phyloP scores from a whole-genome alignment of 2,888 invertebrate species.

The Sisyra nigra region DNA sequence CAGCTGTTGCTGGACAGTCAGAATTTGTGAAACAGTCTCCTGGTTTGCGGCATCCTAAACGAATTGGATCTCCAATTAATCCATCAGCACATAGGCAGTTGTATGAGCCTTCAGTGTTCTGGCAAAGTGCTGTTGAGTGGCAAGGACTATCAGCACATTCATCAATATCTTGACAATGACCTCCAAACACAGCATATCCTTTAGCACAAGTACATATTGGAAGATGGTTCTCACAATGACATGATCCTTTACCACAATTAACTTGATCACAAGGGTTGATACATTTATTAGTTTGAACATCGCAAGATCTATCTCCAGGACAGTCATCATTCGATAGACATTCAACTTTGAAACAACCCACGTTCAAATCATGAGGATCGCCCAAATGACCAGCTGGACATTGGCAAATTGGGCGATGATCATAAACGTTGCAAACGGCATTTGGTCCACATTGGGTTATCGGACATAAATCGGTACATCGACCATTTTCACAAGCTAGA shows the following conservation, averaged over 20 bases:
- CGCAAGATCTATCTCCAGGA: constrained; percentile 56
- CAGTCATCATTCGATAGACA: constrained; percentile 67
- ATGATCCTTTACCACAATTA: constrained; percentile 67
- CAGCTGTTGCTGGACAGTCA: constrained; percentile 64
- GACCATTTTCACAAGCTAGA: constrained; percentile 56
- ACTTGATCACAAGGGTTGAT: constrained; percentile 65
- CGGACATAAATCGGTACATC: constrained; percentile 70
- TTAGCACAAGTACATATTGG: constrained; percentile 56
- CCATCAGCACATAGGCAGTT: constrained; percentile 63
- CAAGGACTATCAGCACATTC: constrained; percentile 69
- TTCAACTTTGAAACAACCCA: constrained; percentile 82
- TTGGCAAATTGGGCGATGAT: constrained; percentile 55
- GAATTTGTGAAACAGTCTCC: constrained; percentile 66
- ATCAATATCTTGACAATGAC: constrained; percentile 61
- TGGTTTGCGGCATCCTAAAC: constrained; percentile 61
- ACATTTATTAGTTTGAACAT: constrained; percentile 59
- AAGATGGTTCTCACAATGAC: constrained; percentile 54
- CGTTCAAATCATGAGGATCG: constrained; percentile 53
- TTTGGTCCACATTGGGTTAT: constrained; percentile 55
- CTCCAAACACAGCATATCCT: constrained; percentile 51
- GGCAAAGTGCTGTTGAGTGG: constrained; percentile 58
- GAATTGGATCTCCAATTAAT: constrained; percentile 58
- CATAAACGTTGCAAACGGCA: constrained; percentile 55
- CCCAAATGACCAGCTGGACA: constrained; percentile 73
- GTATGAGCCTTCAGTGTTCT: constrained; percentile 64